A percentile compares a stretch with the other conserved stretches of the same genome.
These are phyloP conservation scores for Pyrocephalus nanus DNA, from an alignment of 2,797 vertebrate species.

Conservation along the genomic window DNA sequence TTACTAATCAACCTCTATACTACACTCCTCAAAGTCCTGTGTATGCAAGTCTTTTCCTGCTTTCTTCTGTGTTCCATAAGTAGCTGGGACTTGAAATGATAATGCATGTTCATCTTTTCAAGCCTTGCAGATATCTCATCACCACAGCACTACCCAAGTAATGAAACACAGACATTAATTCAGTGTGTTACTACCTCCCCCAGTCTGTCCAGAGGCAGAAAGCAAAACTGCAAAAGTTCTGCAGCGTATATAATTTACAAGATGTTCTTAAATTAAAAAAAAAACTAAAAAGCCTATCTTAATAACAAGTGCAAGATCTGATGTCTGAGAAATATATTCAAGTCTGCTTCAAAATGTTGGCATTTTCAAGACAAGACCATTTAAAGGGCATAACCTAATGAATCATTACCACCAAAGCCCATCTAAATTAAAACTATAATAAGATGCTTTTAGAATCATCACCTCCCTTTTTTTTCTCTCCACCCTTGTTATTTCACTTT, in stretches of 20 bases:
- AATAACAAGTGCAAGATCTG: constrained; percentile 46
- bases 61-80: not conserved
- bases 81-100: constrained; percentile 22
- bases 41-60: not conserved
- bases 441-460: constrained; percentile 48
- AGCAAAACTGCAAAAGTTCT: constrained; percentile 54
- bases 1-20: not conserved
- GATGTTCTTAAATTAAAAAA: not conserved
- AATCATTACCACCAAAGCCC: constrained; percentile 72
- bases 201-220: constrained; percentile 54
- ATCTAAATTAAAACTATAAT: constrained; percentile 71
- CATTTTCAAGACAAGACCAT: constrained; percentile 68
- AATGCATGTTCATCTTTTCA: constrained; percentile 17
- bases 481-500: constrained; percentile 22
- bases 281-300: not conserved
- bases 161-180: constrained; percentile 66
- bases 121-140: constrained; percentile 49
- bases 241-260: not conserved
- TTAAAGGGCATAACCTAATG: constrained; percentile 73
- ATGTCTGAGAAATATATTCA: constrained; percentile 49
- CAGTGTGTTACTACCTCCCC: constrained; percentile 48
- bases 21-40: not conserved
- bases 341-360: constrained; percentile 57
- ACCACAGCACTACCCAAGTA: not conserved
- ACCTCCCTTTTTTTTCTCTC: not conserved